Percentiles rank a stretch among this genome's conserved stretches.
These are phyloP conservation scores for Pristionchus mayeri DNA, from an alignment of 2,888 invertebrate species.

Conservation along the genomic window DNA sequence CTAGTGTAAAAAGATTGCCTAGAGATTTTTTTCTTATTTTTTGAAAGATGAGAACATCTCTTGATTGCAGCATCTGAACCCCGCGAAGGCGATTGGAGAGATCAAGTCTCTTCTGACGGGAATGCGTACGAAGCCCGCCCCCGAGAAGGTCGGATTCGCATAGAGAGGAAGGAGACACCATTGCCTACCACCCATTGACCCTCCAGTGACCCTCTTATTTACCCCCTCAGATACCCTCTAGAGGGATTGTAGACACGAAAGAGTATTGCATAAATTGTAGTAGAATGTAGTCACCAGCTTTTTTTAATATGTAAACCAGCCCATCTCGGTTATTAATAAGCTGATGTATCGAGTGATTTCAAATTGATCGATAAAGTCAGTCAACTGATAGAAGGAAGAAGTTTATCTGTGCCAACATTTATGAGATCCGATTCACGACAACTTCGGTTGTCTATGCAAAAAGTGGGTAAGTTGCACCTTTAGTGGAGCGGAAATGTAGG, in stretches of 20 bases:
- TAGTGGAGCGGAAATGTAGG: background rate
- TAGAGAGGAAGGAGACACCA: slow-evolving; percentile 6
- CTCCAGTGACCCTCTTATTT: slow-evolving; percentile 9
- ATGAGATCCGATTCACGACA: slow-evolving; percentile 34
- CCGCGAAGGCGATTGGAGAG: slow-evolving; percentile 74
- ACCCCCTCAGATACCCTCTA: slow-evolving; percentile 35
- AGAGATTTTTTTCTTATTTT: background rate
- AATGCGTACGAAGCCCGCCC: slow-evolving; percentile 83
- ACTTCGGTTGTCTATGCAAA: background rate
- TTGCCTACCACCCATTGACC: slow-evolving; percentile 12
- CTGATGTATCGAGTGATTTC: background rate
- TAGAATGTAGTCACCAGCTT: slow-evolving; percentile 5
- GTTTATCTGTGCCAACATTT: background rate
- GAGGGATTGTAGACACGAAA: slow-evolving; percentile 42
- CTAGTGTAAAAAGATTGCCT: background rate
- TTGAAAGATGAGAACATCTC: background rate
- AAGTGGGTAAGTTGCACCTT: slow-evolving; percentile 25
- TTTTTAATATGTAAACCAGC: slow-evolving; percentile 12
- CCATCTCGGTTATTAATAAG: slow-evolving; percentile 39
- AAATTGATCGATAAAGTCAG: slow-evolving; percentile 29
- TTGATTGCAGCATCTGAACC: slow-evolving; percentile 75
- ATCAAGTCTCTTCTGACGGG: slow-evolving; percentile 93
- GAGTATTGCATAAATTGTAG: slow-evolving; percentile 49
- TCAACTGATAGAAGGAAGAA: background rate
- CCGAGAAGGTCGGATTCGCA: slow-evolving; percentile 50